phyloP scores from a whole-genome alignment of 2,113 vertebrate genomes.

The Amblyornis subalaris region DNA sequence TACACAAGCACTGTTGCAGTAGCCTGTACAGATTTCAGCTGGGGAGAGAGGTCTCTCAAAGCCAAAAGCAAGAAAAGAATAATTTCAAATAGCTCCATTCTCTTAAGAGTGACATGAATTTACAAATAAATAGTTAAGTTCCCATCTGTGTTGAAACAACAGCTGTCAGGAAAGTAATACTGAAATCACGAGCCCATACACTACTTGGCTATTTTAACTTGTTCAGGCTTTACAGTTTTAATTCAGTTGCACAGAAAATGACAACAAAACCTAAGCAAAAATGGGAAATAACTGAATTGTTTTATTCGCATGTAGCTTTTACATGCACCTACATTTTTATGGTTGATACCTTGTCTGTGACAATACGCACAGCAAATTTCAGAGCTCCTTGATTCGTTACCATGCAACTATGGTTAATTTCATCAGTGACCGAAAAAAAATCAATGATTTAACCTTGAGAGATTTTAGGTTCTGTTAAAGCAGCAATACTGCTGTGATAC shows the following conservation, averaged over 20 bases:
- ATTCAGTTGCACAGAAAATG: background rate
- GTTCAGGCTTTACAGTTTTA: background rate
- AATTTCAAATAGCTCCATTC: background rate
- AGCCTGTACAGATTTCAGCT: background rate
- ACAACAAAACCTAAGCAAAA: background rate
- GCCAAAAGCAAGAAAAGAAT: background rate
- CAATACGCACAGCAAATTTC: background rate
- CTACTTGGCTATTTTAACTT: background rate
- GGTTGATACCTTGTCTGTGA: background rate
- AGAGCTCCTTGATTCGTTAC: background rate
- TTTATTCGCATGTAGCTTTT: background rate
- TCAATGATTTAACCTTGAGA: background rate
- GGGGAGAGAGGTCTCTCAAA: background rate
- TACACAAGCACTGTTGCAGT: background rate
- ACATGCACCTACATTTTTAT: background rate
- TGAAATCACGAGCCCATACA: background rate
- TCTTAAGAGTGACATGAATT: background rate
- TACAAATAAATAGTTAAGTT: background rate
- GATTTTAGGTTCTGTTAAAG: background rate
- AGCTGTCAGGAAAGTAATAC: background rate
- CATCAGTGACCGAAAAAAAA: background rate
- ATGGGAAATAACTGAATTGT: background rate
- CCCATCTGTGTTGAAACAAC: background rate
- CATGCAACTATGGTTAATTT: background rate
- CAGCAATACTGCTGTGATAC: accelerated